Conservation (phyloP, 2,888 invertebrate species). For the Mythimna loreyi region DNA sequence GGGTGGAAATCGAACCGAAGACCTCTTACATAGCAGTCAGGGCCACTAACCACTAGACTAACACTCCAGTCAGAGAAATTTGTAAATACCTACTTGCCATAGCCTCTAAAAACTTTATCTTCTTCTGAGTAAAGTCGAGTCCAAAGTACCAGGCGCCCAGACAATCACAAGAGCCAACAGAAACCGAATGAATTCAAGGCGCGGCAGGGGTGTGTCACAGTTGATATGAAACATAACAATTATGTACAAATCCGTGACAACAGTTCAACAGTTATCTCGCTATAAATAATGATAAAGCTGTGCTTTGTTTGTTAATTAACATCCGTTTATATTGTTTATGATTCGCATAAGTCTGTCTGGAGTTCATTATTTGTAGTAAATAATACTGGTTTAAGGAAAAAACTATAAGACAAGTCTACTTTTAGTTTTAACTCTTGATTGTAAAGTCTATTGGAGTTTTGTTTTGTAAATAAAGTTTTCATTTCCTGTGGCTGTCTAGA, state of each 20-base stretch:
- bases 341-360: constrained; percentile 1
- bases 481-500: background rate
- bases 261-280: constrained; percentile 46
- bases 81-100: too few relatives aligned
- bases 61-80: too few relatives aligned
- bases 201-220: constrained; percentile 59
- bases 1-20: too few relatives aligned
- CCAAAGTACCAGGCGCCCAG: constrained; percentile 33
- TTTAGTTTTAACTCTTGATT: background rate
- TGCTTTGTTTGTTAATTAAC: constrained; percentile 40
- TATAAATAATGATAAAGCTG: constrained; percentile 50
- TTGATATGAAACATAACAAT: constrained; percentile 49
- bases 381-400: background rate
- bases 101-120: background rate
- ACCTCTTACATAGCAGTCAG: too few relatives aligned
- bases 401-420: background rate
- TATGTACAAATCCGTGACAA: constrained; percentile 46
- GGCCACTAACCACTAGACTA: too few relatives aligned
- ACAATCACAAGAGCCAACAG: constrained; percentile 10
- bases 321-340: constrained; percentile 34
- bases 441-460: too few relatives aligned
- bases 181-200: constrained; percentile 27
- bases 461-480: background rate
- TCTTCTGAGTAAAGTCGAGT: too few relatives aligned
- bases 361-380: constrained; percentile 8